These are phyloP conservation scores for Sinocyclocheilus grahami DNA, from an alignment of 2,113 vertebrate species.

Conservation along the genomic window DNA sequence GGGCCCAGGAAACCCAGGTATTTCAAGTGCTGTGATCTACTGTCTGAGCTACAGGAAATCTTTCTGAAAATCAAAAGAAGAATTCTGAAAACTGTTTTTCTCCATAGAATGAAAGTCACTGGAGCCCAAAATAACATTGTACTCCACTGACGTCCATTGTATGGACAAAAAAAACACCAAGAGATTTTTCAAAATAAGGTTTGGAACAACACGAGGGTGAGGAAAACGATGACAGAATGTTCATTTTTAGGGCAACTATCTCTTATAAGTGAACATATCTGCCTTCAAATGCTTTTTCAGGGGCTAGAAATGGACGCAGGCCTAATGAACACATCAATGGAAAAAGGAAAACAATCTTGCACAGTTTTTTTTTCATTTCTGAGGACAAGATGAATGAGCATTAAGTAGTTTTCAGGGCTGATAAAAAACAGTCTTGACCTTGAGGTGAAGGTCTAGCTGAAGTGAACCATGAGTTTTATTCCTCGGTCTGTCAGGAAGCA, in stretches of 20 bases:
- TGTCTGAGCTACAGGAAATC: too few species aligned
- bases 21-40: too few species aligned
- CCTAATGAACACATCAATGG: neutral
- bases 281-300: neutral
- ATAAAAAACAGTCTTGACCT: neutral
- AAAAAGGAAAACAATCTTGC: neutral
- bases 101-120: neutral
- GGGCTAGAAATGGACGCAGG: neutral
- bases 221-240: too few species aligned
- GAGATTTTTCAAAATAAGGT: neutral
- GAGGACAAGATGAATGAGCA: slow-evolving; percentile 7
- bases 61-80: too few species aligned
- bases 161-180: neutral
- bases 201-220: too few species aligned
- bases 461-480: neutral
- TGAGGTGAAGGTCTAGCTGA: neutral
- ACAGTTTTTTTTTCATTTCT: slow-evolving; percentile 1
- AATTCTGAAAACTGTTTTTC: neutral
- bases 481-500: neutral
- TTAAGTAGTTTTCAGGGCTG: neutral
- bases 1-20: too few species aligned
- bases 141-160: neutral
- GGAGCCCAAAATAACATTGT: neutral
- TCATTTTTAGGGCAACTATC: too few species aligned
- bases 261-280: neutral